These are phyloP conservation scores for Sternotherus odoratus DNA, from an alignment of 2,797 vertebrate genomes.

Conservation along the genomic window DNA sequence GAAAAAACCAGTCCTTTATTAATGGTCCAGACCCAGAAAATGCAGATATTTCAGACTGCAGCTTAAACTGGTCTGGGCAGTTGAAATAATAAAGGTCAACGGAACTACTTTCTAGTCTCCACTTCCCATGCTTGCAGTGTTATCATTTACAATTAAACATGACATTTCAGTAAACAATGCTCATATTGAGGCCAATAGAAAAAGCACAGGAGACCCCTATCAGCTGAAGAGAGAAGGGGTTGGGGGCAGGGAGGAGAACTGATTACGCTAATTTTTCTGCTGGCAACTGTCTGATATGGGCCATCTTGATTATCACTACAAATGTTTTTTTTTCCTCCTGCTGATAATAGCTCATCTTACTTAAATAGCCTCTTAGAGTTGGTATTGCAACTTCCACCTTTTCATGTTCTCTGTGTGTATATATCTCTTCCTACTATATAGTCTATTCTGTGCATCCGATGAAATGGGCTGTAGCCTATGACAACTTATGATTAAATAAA, in stretches of 20 bases:
- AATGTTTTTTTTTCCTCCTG: too few relatives aligned
- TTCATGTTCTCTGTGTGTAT: too few relatives aligned
- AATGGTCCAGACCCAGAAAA: not conserved
- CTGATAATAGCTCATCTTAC: too few relatives aligned
- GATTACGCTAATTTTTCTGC: not conserved
- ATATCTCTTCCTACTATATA: too few relatives aligned
- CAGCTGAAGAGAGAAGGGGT: not conserved
- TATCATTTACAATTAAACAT: constrained; percentile 17
- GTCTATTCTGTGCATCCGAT: too few relatives aligned
- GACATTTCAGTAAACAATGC: constrained; percentile 39
- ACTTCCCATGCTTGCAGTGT: constrained; percentile 9
- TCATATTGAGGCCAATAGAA: not conserved
- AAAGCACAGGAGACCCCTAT: constrained; percentile 12
- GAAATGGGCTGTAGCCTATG: too few relatives aligned
- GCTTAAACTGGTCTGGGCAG: not conserved
- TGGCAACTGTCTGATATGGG: not conserved
- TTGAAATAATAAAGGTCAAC: not conserved
- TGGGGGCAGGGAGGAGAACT: not conserved
- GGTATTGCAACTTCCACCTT: too few relatives aligned
- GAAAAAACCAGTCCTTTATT: not conserved
- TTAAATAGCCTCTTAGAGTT: too few relatives aligned
- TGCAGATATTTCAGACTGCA: not conserved
- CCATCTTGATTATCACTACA: too few relatives aligned
- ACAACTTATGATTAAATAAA: too few relatives aligned
- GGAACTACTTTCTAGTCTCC: not conserved